A percentile compares a stretch with the other conserved stretches of the same genome.
These are phyloP conservation scores for Loxodonta africana DNA, from an alignment of 2,113 vertebrate genomes.

Conservation along the genomic window DNA sequence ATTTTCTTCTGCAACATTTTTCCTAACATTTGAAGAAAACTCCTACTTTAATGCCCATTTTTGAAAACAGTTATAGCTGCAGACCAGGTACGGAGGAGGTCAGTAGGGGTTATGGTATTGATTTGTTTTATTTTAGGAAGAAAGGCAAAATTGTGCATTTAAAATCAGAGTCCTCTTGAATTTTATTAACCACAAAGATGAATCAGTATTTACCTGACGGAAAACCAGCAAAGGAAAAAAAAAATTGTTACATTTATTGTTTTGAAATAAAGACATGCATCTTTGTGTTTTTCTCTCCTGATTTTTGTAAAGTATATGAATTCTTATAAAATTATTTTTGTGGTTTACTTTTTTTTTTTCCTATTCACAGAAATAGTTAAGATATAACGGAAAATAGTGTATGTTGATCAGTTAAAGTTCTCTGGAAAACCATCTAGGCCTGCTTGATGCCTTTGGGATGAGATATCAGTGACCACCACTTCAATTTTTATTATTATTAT, in stretches of 20 bases:
- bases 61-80: not conserved
- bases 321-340: not conserved
- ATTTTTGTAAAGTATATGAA: not conserved
- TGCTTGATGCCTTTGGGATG: not conserved
- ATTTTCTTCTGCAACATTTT: not conserved
- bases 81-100: not conserved
- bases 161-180: not conserved
- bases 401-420: not conserved
- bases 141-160: not conserved
- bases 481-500: not conserved
- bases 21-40: not conserved
- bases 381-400: not conserved
- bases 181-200: not conserved
- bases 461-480: not conserved
- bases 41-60: not conserved
- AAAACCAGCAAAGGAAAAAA: constrained; percentile 14
- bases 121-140: not conserved
- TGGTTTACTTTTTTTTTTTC: not conserved
- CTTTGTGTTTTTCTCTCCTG: not conserved
- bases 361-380: not conserved
- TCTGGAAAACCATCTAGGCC: not conserved
- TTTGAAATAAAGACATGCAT: not conserved
- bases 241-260: not conserved
- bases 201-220: not conserved
- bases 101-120: not conserved